Percentiles rank a stretch among this genome's conserved stretches.
Evolutionary conservation across 2,888 invertebrate species (phyloP).

Genomic region (Chouioia cunea): DNA sequence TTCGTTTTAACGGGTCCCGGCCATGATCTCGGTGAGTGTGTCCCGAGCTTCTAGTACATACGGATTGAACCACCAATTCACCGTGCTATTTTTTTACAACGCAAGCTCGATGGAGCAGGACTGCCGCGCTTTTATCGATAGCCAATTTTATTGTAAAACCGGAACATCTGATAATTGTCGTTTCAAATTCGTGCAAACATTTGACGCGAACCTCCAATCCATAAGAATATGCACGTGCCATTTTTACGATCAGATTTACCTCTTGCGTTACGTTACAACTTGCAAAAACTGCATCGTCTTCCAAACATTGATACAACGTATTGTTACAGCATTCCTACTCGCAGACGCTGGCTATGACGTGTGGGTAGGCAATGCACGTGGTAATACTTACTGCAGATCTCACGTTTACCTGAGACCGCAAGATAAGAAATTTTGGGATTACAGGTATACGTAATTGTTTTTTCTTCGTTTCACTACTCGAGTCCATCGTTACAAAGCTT

Average conservation of each 20-base stretch:
- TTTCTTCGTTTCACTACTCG: not conserved
- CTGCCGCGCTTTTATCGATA: too few relatives aligned
- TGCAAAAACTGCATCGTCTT: too few relatives aligned
- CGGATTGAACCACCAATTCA: too few relatives aligned
- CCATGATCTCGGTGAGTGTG: slow-evolving; percentile 57
- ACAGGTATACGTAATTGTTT: slow-evolving; percentile 28
- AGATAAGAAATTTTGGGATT: slow-evolving; percentile 41
- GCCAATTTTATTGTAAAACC: slow-evolving; percentile 21
- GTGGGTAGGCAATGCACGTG: slow-evolving; percentile 42
- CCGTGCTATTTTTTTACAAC: too few relatives aligned
- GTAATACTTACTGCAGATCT: slow-evolving; percentile 44
- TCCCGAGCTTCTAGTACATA: not conserved
- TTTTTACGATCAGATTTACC: too few relatives aligned
- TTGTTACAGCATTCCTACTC: slow-evolving; percentile 24
- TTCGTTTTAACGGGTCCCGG: slow-evolving; percentile 61
- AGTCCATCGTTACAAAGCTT: too few relatives aligned
- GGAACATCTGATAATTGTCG: slow-evolving; percentile 30
- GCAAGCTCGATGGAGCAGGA: too few relatives aligned
- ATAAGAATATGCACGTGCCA: too few relatives aligned
- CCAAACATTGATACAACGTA: too few relatives aligned
- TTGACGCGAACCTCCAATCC: too few relatives aligned
- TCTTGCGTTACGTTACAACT: too few relatives aligned
- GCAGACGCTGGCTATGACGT: slow-evolving; percentile 44
- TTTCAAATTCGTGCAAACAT: too few relatives aligned
- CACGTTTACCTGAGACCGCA: slow-evolving; percentile 35